Evolutionary conservation across 2,888 invertebrate genomes (phyloP).

Genomic region (Meliscaeva auricollis): DNA sequence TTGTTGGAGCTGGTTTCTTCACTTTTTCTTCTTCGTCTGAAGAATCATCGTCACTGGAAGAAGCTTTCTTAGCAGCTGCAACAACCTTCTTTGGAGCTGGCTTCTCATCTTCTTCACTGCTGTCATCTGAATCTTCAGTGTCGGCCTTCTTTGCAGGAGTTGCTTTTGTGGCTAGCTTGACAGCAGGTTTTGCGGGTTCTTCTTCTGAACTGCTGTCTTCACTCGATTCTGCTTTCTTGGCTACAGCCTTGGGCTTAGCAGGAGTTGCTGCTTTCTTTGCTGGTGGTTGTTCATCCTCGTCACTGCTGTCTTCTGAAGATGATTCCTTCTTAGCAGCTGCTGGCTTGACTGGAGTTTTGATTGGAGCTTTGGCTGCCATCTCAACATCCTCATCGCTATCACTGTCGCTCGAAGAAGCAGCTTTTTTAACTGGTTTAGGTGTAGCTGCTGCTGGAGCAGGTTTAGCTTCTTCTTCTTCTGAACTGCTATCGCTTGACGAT

Average conservation of each 20-base stretch:
- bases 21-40: slow-evolving; percentile 77
- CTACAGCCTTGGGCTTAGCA: too few species aligned
- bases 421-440: slow-evolving; percentile 37
- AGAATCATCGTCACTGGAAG: slow-evolving; percentile 78
- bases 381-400: slow-evolving; percentile 83
- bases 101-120: slow-evolving; percentile 50
- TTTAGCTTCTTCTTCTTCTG: slow-evolving; percentile 80
- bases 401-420: slow-evolving; percentile 80
- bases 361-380: slow-evolving; percentile 74
- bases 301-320: slow-evolving; percentile 80
- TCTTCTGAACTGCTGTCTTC: too few species aligned
- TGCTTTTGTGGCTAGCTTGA: not conserved
- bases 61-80: slow-evolving; percentile 35
- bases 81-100: not conserved
- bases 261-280: slow-evolving; percentile 67
- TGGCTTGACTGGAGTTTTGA: slow-evolving; percentile 77
- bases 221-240: too few species aligned
- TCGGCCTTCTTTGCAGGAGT: slow-evolving; percentile 72
- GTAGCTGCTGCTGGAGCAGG: slow-evolving; percentile 75
- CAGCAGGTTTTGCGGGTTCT: too few species aligned
- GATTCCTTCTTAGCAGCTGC: slow-evolving; percentile 77
- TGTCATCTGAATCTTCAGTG: slow-evolving; percentile 80
- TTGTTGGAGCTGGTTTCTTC: slow-evolving; percentile 74
- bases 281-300: slow-evolving; percentile 70
- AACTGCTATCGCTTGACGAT: slow-evolving; percentile 79